Percentiles rank a stretch among this genome's conserved stretches.
phyloP scores from a whole-genome alignment of 92 coral and sea anemone genomes.

The Siderastrea radians region DNA sequence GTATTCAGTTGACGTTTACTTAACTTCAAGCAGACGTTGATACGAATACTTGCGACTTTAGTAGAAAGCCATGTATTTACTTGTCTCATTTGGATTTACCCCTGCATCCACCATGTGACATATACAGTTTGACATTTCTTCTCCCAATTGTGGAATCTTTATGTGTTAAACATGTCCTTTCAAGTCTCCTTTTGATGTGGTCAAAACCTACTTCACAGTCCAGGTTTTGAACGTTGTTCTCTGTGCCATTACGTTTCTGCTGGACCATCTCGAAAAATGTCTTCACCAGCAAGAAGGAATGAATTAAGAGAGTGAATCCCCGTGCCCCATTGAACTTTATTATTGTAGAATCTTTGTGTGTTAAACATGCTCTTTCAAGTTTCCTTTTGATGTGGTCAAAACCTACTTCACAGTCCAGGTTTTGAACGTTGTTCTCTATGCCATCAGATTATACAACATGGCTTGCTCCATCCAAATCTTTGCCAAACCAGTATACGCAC shows the following conservation, averaged over 20 bases:
- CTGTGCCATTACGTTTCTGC: background rate
- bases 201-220: background rate
- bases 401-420: too few species aligned
- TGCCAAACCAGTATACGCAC: conserved; percentile 31
- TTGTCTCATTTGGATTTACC: background rate
- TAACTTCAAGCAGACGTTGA: background rate
- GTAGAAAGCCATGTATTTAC: background rate
- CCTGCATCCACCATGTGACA: conserved; percentile 8
- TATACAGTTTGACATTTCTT: background rate
- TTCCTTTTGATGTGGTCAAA: too few species aligned
- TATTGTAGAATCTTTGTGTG: too few species aligned
- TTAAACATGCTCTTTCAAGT: too few species aligned
- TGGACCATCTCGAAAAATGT: background rate
- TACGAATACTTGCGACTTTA: background rate
- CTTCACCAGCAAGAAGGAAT: background rate
- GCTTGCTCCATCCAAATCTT: conserved; percentile 1
- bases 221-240: background rate
- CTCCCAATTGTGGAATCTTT: background rate
- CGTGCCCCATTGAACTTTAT: too few species aligned
- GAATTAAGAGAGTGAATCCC: too few species aligned
- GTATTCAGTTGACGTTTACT: background rate
- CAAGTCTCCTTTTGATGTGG: background rate
- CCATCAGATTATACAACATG: conserved; percentile 18
- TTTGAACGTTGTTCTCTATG: too few species aligned
- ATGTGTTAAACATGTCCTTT: background rate